Evolutionary conservation across 2,888 invertebrate species (phyloP).

Genomic region (Cecidostiba fungosa): DNA sequence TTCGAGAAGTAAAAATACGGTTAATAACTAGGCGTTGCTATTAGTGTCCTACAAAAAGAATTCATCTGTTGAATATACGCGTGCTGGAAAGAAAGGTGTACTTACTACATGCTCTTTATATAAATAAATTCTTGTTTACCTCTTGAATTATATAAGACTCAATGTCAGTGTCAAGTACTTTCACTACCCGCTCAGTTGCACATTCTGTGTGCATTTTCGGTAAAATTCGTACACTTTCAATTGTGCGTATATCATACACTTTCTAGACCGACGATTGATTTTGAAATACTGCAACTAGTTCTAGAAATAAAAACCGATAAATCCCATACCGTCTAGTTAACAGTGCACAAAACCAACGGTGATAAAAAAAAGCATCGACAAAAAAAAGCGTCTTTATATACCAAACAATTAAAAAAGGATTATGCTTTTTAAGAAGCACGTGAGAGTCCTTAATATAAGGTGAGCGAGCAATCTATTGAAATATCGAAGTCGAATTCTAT

Average conservation of each 20-base stretch:
- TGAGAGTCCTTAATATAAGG: no score
- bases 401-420: not conserved
- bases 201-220: not conserved
- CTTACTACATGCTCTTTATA: not conserved
- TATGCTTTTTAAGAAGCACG: not conserved
- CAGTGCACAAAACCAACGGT: not conserved
- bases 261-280: not conserved
- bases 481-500: no score
- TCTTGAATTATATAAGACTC: slow-evolving; percentile 14
- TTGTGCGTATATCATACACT: not conserved
- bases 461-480: no score
- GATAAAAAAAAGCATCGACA: not conserved
- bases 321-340: not conserved
- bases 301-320: not conserved
- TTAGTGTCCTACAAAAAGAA: not conserved
- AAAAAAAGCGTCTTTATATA: not conserved
- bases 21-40: not conserved
- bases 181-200: not conserved
- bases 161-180: slow-evolving; percentile 25
- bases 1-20: not conserved
- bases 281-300: not conserved
- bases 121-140: not conserved
- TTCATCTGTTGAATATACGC: not conserved
- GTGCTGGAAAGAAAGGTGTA: not conserved
- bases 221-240: not conserved